A percentile compares a stretch with the other conserved stretches of the same genome.
Conservation (phyloP, 1,140 invertebrate species). For the Drosophila sechellia region DNA sequence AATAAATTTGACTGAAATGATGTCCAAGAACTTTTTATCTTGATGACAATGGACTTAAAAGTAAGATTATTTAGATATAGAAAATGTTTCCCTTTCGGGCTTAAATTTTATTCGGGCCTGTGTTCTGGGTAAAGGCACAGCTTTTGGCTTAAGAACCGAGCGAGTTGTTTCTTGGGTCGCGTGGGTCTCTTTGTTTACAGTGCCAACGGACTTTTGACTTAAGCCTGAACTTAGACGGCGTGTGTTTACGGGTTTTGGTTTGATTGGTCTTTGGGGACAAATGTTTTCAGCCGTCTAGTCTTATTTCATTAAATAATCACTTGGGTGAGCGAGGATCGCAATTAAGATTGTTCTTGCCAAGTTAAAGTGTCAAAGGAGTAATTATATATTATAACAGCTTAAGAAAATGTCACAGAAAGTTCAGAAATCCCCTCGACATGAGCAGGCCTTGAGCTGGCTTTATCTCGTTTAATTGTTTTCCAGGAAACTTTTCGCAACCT, state of each 20-base stretch:
- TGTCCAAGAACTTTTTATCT: too few relatives aligned
- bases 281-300: conserved; percentile 27
- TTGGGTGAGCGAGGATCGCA: conserved; percentile 13
- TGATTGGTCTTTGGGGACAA: conserved; percentile 41
- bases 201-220: conserved; percentile 51
- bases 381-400: background rate
- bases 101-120: conserved; percentile 3
- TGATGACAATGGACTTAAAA: background rate
- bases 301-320: conserved; percentile 37
- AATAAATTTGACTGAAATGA: too few relatives aligned
- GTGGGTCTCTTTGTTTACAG: conserved; percentile 38
- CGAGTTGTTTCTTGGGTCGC: conserved; percentile 36
- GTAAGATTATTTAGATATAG: background rate
- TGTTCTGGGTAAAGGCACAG: conserved; percentile 20
- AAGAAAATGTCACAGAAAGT: conserved; percentile 4
- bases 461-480: background rate
- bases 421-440: background rate
- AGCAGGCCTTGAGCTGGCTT: background rate
- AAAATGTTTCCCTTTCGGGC: background rate
- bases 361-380: conserved; percentile 4
- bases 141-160: conserved; percentile 28
- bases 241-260: conserved; percentile 15
- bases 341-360: conserved; percentile 17
- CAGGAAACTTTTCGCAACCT: background rate
- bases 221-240: conserved; percentile 31